Conservation (phyloP, 2,113 vertebrate species). For the Atlantisia rogersi region DNA sequence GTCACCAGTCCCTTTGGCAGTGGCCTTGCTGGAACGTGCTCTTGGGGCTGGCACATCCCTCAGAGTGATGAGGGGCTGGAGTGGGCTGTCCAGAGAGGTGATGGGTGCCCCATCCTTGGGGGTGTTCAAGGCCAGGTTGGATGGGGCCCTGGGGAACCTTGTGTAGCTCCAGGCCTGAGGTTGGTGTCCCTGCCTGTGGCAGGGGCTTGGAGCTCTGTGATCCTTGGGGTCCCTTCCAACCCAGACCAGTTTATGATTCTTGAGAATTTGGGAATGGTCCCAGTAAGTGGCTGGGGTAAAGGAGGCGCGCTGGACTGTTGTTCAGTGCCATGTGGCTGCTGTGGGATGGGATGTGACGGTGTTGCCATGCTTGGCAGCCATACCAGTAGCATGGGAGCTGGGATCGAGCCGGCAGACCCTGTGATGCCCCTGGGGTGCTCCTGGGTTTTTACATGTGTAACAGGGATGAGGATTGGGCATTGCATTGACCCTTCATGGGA, state of each 20-base stretch:
- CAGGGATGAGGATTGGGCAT: not conserved
- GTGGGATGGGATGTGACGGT: accelerated
- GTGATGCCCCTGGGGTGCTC: not conserved
- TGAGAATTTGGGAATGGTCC: not conserved
- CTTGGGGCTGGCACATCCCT: not conserved
- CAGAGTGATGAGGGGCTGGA: no score
- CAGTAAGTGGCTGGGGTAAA: not conserved
- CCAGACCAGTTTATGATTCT: no score
- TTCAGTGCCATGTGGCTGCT: not conserved
- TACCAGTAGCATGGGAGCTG: not conserved
- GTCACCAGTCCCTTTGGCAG: not conserved
- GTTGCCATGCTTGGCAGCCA: accelerated
- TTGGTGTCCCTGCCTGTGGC: no score
- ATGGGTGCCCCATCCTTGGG: no score
- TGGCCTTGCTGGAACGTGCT: not conserved
- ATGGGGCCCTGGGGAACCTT: no score
- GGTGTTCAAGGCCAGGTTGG: no score
- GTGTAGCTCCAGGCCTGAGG: no score
- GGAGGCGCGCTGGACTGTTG: not conserved
- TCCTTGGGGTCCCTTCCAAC: no score
- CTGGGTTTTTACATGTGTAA: not conserved
- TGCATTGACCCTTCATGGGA: not conserved
- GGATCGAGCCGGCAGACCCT: accelerated
- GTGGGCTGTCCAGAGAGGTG: no score
- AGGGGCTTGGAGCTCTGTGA: no score